phyloP scores from a whole-genome alignment of 2,888 invertebrate species.

The Amphimallon solstitiale region DNA sequence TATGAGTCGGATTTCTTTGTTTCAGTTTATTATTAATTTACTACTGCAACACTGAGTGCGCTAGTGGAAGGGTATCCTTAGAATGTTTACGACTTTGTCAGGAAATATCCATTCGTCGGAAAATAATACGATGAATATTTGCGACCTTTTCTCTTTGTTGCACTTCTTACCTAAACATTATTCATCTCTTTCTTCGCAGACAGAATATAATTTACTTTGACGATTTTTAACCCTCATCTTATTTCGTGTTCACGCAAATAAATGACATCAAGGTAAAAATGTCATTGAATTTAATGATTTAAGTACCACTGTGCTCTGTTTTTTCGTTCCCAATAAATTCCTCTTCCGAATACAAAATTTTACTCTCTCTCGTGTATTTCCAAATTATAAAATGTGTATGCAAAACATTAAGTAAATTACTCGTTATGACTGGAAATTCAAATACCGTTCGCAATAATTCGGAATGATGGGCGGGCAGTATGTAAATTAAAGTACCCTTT shows the following conservation, averaged over 20 bases:
- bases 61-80: neutral
- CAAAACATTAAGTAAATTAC: neutral
- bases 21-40: slow-evolving; percentile 9
- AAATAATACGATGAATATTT: slow-evolving; percentile 19
- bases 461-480: neutral
- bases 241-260: slow-evolving; percentile 6
- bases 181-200: neutral
- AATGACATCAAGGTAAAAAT: slow-evolving; percentile 12
- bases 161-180: neutral
- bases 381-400: neutral
- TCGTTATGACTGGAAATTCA: neutral
- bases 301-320: slow-evolving; percentile 16
- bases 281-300: slow-evolving; percentile 1
- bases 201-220: neutral
- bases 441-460: neutral
- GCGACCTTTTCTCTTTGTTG: neutral
- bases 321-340: neutral
- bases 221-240: slow-evolving; percentile 15
- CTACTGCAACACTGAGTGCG: neutral
- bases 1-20: neutral
- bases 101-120: slow-evolving; percentile 3
- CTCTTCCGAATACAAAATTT: neutral
- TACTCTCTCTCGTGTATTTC: neutral
- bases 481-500: slow-evolving; percentile 1
- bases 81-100: slow-evolving; percentile 1